Evolutionary conservation across 2,797 vertebrate genomes (phyloP).

Genomic region (Typhlichthys subterraneus): DNA sequence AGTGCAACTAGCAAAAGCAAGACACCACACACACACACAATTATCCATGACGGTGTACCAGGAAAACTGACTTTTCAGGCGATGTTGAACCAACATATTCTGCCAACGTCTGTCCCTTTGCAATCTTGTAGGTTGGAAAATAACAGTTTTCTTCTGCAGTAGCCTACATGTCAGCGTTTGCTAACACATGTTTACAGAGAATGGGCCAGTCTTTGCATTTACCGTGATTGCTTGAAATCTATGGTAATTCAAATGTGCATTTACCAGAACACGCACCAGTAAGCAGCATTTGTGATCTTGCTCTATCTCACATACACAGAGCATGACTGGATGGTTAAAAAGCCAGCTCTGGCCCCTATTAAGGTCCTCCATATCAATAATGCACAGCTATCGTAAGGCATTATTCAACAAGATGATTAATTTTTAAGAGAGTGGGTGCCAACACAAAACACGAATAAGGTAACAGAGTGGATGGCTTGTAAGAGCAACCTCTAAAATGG

Average conservation of each 20-base stretch:
- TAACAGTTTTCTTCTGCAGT: conserved; percentile 2
- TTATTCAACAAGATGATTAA: conserved; percentile 83
- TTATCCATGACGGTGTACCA: conserved; percentile 6
- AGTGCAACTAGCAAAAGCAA: conserved; percentile 35
- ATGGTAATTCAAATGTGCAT: conserved; percentile 38
- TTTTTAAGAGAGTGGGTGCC: conserved; percentile 79
- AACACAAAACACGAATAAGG: conserved; percentile 72
- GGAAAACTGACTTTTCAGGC: conserved; percentile 14
- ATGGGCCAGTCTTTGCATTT: conserved; percentile 9
- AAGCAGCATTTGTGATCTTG: conserved; percentile 50
- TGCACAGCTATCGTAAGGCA: conserved; percentile 81
- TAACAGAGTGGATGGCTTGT: conserved; percentile 69
- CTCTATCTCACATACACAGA: not conserved
- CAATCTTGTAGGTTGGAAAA: no score
- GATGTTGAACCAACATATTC: conserved; percentile 20
- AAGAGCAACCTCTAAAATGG: conserved; percentile 57
- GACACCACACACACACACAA: conserved; percentile 16
- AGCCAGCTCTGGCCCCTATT: conserved; percentile 69
- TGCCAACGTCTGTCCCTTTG: not conserved
- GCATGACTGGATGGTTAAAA: conserved; percentile 58
- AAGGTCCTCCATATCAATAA: conserved; percentile 81
- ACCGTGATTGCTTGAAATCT: conserved; percentile 27
- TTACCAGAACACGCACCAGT: conserved; percentile 54
- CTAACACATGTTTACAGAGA: conserved; percentile 1
- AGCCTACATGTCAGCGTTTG: no score